Percentiles rank a stretch among this genome's conserved stretches.
phyloP scores from a whole-genome alignment of 2,888 invertebrate species.

The Patella depressa region DNA sequence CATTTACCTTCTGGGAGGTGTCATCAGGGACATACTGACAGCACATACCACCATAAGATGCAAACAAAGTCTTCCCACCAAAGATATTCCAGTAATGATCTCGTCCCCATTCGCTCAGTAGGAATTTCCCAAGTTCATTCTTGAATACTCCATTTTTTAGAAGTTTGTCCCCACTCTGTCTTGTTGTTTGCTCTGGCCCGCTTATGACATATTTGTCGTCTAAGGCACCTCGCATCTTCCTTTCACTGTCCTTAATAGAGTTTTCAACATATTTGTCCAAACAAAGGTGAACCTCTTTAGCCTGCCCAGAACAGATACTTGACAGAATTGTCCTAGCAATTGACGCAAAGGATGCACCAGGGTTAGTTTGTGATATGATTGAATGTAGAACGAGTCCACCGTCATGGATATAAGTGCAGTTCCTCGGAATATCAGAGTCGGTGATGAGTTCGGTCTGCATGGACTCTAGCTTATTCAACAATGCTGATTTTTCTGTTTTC shows the following conservation, averaged over 20 bases:
- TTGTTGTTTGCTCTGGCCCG: slow-evolving; percentile 16
- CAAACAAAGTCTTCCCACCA: background rate
- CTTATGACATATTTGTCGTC: background rate
- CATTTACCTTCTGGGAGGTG: background rate
- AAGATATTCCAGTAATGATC: no score
- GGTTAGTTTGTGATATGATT: background rate
- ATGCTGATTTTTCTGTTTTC: background rate
- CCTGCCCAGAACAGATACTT: background rate
- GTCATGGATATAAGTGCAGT: background rate
- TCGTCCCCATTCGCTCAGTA: slow-evolving; percentile 14
- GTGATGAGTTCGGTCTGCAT: no score
- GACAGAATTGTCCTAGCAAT: background rate
- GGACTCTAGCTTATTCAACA: background rate
- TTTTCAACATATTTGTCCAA: background rate
- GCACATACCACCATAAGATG: background rate
- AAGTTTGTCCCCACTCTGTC: slow-evolving; percentile 11
- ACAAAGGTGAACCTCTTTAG: background rate
- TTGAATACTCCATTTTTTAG: slow-evolving; percentile 20
- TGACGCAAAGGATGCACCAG: background rate
- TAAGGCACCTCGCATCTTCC: background rate
- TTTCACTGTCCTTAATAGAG: background rate
- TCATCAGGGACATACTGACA: background rate
- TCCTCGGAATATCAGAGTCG: background rate
- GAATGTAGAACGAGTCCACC: background rate
- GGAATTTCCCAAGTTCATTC: slow-evolving; percentile 14